Evolutionary conservation across 2,888 invertebrate genomes (phyloP), one percentile per base, ranked within the genome.

Genomic region (Sicus ferrugineus): DNA sequence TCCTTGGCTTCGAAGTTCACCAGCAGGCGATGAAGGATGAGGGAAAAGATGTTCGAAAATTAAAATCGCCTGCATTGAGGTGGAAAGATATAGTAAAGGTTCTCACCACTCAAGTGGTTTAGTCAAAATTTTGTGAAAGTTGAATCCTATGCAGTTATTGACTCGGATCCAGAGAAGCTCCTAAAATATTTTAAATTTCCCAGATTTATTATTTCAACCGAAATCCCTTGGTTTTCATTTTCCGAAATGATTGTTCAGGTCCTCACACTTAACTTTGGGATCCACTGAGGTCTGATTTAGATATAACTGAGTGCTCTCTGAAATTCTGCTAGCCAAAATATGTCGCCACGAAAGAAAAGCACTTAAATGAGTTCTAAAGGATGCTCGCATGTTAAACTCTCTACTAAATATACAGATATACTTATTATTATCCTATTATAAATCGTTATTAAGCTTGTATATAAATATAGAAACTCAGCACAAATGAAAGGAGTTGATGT

Each of bases 1-100:
- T 90, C 92, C 73, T 90, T 95, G 82, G 94, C 94, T 69, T 92
- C 94, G 23, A 90, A 91, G 86, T 94, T 93, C 69, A 80, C 79
- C 89, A 93, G 93, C 77, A 89, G 88, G 86, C 87, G 86, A 81
- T 84, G 76, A 75, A 21, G 46, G 63, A 9, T n/a, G 14, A 14
- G 9, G 26, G 16, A 16, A 42, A 9, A 42, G 1, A 42, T n/a
- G n/a, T 42, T 42, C 11, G 14, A 42, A n/a, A 42, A 7, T 42
- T 16, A 9, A n/a, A 42, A 4, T 42, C n/a, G 42, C 42, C 42
- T 4, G n/a, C 42, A 42, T 42, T 5, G 30, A 28, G 23, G 23
- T 28, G n/a, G 30, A 26, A 26, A 7, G 28, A n/a, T n/a, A 9
- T 11, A 21, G 2, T n/a, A 23, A 19, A 19, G 34, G 11, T 34